A percentile compares a stretch with the other conserved stretches of the same genome.
phyloP scores from a whole-genome alignment of 1,140 invertebrate species.

The Zaprionus taronus region DNA sequence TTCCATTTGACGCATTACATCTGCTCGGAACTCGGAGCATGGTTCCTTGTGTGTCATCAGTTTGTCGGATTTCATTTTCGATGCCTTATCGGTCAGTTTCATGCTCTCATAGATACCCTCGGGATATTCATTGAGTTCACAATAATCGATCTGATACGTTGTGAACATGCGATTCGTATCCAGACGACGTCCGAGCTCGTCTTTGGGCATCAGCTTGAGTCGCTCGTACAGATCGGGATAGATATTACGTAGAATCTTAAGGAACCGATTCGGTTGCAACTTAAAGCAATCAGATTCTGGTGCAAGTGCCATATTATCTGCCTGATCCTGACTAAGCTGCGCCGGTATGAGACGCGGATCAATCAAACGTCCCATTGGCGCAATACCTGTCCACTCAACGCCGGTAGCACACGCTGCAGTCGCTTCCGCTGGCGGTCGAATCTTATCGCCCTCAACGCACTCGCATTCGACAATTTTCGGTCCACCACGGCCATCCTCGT shows the following conservation, averaged over 20 bases:
- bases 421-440: constrained; percentile 54
- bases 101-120: constrained; percentile 79
- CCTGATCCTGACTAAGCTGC: constrained; percentile 59
- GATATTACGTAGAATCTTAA: constrained; percentile 74
- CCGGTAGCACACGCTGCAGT: constrained; percentile 57
- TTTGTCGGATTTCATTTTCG: constrained; percentile 64
- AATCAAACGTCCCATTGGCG: constrained; percentile 78
- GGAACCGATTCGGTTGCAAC: constrained; percentile 77
- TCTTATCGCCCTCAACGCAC: constrained; percentile 65
- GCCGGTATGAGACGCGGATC: constrained; percentile 77
- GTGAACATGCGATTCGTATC: constrained; percentile 85
- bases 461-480: constrained; percentile 62
- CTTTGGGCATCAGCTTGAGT: constrained; percentile 84
- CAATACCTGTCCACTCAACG: constrained; percentile 80
- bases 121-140: constrained; percentile 84
- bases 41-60: constrained; percentile 54
- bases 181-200: constrained; percentile 85
- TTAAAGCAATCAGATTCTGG: constrained; percentile 68
- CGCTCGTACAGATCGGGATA: constrained; percentile 86
- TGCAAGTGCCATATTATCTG: constrained; percentile 65
- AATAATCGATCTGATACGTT: constrained; percentile 86
- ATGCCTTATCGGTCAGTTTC: constrained; percentile 66
- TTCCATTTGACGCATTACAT: constrained; percentile 72
- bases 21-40: constrained; percentile 72
- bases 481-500: constrained; percentile 27